Evolutionary conservation across 2,113 vertebrate genomes (phyloP), one percentile per base, ranked within the genome.

Genomic region (Corythaixoides concolor): DNA sequence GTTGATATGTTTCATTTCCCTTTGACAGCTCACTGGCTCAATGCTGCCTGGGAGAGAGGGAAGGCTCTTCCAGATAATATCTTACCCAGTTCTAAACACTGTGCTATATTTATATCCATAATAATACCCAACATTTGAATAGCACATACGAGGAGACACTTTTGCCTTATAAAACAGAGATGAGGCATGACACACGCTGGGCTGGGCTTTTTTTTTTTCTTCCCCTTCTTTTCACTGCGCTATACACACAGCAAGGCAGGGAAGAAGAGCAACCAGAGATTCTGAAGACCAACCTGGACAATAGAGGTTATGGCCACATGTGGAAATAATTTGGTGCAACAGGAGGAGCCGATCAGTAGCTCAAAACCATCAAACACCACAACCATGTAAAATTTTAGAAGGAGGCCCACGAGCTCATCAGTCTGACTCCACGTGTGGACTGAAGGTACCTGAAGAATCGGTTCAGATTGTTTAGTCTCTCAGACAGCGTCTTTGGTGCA

Each of bases 251-350:
- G 12, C 0, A 0, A 4, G 6, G 32, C 23, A 67, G 32, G 27
- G 55, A 82, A 74, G 55, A 32, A 64, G 26, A 78, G 56, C 14
- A 59, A 41, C 24, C 5, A 30, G 30, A 73, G 80, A 47, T 5
- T 10, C 7, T 24, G 11, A 74, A 69, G 8, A 37, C 10, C 33
- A 77, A 8, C 11, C 24, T 39, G 45, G n/a, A 66, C 30, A 49
- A 4, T 0, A 58, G 55, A 53, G 19, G 37, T 66, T n/a, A 74
- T 10, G 5, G 5, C 20, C 55, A 68, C 16, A 85, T 0, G 0
- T 9, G 5, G 12, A n/a, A 82, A 39, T 7, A 28, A 60, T 35
- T 28, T 45, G 37, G 27, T 68, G 20, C 11, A 41, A 76, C 8
- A 66, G 49, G 15, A 77, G 35, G 24, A 73, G 21, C 9, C 88